Conservation (phyloP, 23 tunicate species). For the Ciona savignyi region DNA sequence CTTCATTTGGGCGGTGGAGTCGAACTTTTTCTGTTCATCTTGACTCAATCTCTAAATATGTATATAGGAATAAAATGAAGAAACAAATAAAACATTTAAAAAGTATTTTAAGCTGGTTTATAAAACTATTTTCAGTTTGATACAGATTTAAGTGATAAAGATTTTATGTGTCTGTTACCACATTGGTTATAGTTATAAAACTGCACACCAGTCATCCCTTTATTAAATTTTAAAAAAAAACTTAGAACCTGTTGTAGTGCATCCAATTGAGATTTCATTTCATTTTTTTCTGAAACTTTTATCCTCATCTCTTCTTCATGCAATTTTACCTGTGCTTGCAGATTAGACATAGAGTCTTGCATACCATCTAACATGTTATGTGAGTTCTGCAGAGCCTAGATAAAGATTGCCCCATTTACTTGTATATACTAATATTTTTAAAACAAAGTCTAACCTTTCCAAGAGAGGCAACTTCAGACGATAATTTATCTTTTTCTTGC, state of each 20-base stretch:
- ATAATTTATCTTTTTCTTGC: constrained; percentile 6
- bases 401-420: background rate
- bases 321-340: background rate
- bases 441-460: constrained; percentile 38
- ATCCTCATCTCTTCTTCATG: background rate
- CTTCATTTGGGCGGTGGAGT: constrained; percentile 13
- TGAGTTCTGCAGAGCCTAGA: constrained; percentile 63
- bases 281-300: background rate
- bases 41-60: background rate
- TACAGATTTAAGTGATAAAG: too few species aligned
- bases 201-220: too few species aligned
- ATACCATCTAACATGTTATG: constrained; percentile 40
- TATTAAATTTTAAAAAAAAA: too few species aligned
- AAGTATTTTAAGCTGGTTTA: too few species aligned
- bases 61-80: too few species aligned
- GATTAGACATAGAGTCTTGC: background rate
- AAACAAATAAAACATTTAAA: too few species aligned
- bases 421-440: background rate
- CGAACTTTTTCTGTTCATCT: constrained; percentile 5
- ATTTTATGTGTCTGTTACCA: too few species aligned
- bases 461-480: constrained; percentile 26
- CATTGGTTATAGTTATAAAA: too few species aligned
- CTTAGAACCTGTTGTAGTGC: background rate
- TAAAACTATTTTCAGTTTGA: too few species aligned
- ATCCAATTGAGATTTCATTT: background rate